A percentile compares a stretch with the other conserved stretches of the same genome.
These are phyloP conservation scores for Apteryx mantelli DNA, from an alignment of 2,113 vertebrate species.

Conservation along the genomic window DNA sequence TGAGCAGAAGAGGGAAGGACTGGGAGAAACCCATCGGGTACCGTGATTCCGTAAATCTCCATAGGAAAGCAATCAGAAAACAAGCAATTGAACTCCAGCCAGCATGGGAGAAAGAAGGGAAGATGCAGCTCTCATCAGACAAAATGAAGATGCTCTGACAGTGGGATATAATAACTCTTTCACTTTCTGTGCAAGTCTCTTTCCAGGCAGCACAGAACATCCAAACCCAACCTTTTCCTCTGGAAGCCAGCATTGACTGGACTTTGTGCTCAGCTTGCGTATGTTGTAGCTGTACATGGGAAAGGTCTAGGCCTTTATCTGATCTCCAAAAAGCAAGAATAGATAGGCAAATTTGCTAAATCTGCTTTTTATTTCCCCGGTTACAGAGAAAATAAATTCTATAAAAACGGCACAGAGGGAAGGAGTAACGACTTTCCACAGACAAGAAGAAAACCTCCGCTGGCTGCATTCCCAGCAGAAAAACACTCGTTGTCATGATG, in stretches of 20 bases:
- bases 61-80: constrained; percentile 4
- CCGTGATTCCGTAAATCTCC: neutral
- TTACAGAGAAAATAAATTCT: neutral
- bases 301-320: neutral
- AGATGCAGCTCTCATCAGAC: neutral
- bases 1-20: neutral
- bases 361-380: neutral
- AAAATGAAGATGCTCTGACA: neutral
- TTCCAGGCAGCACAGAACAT: neutral
- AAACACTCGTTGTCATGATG: neutral
- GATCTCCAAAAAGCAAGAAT: neutral
- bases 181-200: neutral
- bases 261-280: neutral
- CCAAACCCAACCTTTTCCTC: neutral
- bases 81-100: neutral
- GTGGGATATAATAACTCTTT: neutral
- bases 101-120: neutral
- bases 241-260: neutral
- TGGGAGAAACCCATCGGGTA: neutral
- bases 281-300: neutral
- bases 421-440: neutral
- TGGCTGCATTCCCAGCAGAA: neutral
- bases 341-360: neutral
- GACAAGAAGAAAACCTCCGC: neutral
- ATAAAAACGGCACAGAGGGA: neutral